Evolutionary conservation across 2,888 invertebrate genomes (phyloP), one percentile per base, ranked within the genome.

Genomic region (Merodon equestris): DNA sequence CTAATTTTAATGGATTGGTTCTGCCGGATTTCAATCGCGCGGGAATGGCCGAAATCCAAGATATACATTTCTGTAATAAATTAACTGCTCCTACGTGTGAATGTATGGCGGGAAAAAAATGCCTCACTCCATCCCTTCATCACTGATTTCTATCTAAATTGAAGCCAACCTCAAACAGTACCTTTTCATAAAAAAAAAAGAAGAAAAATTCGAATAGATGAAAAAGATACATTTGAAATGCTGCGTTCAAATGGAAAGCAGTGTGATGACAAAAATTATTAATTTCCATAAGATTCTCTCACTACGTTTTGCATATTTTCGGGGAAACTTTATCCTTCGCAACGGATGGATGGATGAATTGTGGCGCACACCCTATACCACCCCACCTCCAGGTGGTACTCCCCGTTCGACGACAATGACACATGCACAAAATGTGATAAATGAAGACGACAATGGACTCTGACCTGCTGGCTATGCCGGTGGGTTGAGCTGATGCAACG

Each of bases 361-460:
- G n/a, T n/a, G n/a, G n/a, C n/a, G n/a, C n/a, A n/a, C n/a, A 27
- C 27, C 56, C 27, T 45, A 44, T 9, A 47, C 17, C 10, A 5
- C 12, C 12, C 1, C 9, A 13, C 7, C 1, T 9, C 1, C 12
- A 14, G 36, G 2, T 9, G 27, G 12, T 5, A 13, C 12, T 12
- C 10, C 1, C 60, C n/a, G 44, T 10, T 45, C 27, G 19, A 18
- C 14, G 36, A 47, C 57, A 67, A 51, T 61, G 63, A 54, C 58
- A 56, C 27, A 60, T 40, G 34, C 14, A 38, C 34, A 15, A 48
- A 4, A 42, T 45, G 64, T 79, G 79, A 79, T 79, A 70, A 79
- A 79, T 79, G 79, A 18, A 79, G 58, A 70, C 64, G 70, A 66
- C 79, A 70, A 74, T 79, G 60, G 56, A 74, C 74, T 79, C 40